Evolutionary conservation across 2,113 vertebrate genomes (phyloP).

Genomic region (Pleuronectes platessa): DNA sequence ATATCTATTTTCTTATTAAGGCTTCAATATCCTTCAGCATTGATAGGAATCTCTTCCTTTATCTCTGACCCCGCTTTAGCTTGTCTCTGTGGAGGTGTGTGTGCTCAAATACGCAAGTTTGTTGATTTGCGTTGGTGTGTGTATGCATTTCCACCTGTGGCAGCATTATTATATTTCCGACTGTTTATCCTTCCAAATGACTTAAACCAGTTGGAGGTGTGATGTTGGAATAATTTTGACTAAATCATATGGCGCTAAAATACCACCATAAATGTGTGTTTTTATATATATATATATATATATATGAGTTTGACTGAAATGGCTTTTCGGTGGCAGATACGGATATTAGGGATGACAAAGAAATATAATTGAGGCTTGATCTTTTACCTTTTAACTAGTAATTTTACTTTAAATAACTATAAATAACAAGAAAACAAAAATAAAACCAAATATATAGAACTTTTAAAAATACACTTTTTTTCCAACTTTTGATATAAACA

Average conservation of each 20-base stretch:
- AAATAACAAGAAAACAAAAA: too few species aligned
- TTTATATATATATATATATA: too few species aligned
- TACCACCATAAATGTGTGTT: background rate
- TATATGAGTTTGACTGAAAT: too few species aligned
- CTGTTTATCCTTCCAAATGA: conserved; percentile 20
- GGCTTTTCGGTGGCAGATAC: too few species aligned
- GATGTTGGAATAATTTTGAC: conserved; percentile 18
- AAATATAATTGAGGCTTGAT: too few species aligned
- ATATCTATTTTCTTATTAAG: conserved; percentile 82
- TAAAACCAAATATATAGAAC: too few species aligned
- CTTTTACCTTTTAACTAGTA: too few species aligned
- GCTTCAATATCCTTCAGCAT: conserved; percentile 82
- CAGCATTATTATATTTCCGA: conserved; percentile 57
- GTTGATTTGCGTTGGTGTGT: conserved; percentile 1
- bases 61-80: conserved; percentile 77
- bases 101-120: conserved; percentile 2
- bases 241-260: conserved; percentile 14
- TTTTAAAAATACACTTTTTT: too few species aligned
- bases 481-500: too few species aligned
- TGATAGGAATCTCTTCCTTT: conserved; percentile 77
- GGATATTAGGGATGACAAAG: background rate
- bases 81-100: conserved; percentile 46
- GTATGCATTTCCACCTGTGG: conserved; percentile 51
- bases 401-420: too few species aligned
- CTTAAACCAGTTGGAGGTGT: conserved; percentile 15